phyloP scores from a whole-genome alignment of 2,797 vertebrate species.

The Tamandua tetradactyla region DNA sequence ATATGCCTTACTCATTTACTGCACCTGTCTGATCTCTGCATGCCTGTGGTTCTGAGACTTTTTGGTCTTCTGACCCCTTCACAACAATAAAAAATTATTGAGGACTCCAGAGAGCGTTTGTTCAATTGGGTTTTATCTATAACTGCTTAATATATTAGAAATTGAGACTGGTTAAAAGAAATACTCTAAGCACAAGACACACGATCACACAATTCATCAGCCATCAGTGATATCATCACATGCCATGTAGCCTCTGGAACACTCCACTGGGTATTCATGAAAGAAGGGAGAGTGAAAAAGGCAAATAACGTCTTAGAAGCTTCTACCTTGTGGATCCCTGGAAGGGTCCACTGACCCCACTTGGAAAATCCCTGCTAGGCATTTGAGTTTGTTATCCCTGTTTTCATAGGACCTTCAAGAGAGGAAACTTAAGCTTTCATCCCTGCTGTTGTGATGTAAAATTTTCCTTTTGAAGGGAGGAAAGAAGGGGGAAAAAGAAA shows the following conservation, averaged over 20 bases:
- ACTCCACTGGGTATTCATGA: neutral
- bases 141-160: neutral
- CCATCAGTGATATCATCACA: neutral
- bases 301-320: neutral
- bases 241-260: neutral
- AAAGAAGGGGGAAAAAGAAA: neutral
- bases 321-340: neutral
- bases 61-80: neutral
- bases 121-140: neutral
- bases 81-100: neutral
- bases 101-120: neutral
- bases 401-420: neutral
- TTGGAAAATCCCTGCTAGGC: neutral
- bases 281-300: neutral
- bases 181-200: neutral
- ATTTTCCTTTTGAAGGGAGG: neutral
- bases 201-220: neutral
- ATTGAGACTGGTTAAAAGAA: neutral
- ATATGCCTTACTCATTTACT: neutral
- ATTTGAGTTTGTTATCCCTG: neutral
- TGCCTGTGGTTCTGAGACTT: neutral
- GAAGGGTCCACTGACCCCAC: neutral
- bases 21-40: neutral
- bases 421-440: neutral
- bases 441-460: neutral